Conservation (phyloP, 2,888 invertebrate species). For the Calliphora vomitoria region DNA sequence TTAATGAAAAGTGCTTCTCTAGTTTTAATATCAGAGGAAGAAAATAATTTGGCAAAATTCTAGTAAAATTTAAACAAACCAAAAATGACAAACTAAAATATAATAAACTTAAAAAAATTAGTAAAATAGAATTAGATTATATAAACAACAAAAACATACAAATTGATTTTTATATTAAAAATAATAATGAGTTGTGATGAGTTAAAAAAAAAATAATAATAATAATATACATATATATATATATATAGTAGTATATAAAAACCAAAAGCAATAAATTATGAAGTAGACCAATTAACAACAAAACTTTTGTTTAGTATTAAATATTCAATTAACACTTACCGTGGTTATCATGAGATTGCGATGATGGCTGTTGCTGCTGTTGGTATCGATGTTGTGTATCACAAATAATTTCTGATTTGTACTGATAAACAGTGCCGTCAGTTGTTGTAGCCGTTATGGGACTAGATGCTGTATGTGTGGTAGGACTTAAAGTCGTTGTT, state of each 20-base stretch:
- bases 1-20: conserved; percentile 23
- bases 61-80: conserved; percentile 34
- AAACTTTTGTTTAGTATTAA: conserved; percentile 46
- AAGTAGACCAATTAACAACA: conserved; percentile 50
- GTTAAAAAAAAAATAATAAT: conserved; percentile 46
- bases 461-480: conserved; percentile 73
- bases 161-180: conserved; percentile 32
- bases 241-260: conserved; percentile 17
- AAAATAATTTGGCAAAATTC: conserved; percentile 64
- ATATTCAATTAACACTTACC: conserved; percentile 50
- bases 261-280: conserved; percentile 48
- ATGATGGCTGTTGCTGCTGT: conserved; percentile 74
- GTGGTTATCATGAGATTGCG: conserved; percentile 74
- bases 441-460: conserved; percentile 76
- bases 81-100: background rate
- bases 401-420: conserved; percentile 82
- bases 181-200: conserved; percentile 62
- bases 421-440: conserved; percentile 81
- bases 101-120: background rate
- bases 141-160: conserved; percentile 41
- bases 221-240: too few relatives aligned
- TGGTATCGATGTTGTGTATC: conserved; percentile 79
- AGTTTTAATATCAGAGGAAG: conserved; percentile 44
- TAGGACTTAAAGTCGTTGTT: conserved; percentile 75
- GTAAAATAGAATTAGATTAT: background rate